A percentile compares a stretch with the other conserved stretches of the same genome.
Conservation (phyloP, 2,113 vertebrate genomes). For the Himantopus leucocephalus region DNA sequence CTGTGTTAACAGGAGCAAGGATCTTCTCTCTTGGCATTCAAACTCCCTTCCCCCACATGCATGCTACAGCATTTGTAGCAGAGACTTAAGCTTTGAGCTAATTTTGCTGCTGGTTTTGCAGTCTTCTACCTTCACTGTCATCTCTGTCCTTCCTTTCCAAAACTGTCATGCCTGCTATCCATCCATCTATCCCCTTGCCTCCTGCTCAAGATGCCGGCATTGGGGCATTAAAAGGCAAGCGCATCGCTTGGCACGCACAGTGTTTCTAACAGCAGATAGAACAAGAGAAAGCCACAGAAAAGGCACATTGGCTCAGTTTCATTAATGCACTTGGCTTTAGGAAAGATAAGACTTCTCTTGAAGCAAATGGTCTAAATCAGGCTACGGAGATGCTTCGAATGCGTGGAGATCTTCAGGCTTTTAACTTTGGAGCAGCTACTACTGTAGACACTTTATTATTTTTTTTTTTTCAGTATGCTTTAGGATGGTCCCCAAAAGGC, state of each 20-base stretch:
- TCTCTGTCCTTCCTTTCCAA: neutral
- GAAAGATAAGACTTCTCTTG: neutral
- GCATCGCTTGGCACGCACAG: neutral
- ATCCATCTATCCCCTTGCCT: neutral
- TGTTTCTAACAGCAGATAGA: neutral
- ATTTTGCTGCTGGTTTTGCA: neutral
- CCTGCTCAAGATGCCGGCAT: neutral
- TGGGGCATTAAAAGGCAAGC: neutral
- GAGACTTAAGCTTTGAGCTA: neutral
- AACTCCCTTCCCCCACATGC: neutral
- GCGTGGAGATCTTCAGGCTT: neutral
- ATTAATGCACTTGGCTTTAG: neutral
- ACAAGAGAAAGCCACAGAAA: neutral
- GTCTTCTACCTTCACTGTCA: neutral
- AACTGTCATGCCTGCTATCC: neutral
- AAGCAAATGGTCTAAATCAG: neutral
- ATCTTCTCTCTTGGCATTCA: neutral
- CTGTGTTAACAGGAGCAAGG: neutral
- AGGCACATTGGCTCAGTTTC: neutral
- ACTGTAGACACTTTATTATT: neutral
- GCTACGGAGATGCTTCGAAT: neutral
- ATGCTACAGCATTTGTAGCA: neutral
- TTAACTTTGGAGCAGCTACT: neutral
- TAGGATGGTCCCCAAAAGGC: neutral
- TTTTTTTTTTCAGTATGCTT: neutral